These are phyloP conservation scores for Lamprologus lemairii DNA, from an alignment of 2,113 vertebrate genomes.

Conservation along the genomic window DNA sequence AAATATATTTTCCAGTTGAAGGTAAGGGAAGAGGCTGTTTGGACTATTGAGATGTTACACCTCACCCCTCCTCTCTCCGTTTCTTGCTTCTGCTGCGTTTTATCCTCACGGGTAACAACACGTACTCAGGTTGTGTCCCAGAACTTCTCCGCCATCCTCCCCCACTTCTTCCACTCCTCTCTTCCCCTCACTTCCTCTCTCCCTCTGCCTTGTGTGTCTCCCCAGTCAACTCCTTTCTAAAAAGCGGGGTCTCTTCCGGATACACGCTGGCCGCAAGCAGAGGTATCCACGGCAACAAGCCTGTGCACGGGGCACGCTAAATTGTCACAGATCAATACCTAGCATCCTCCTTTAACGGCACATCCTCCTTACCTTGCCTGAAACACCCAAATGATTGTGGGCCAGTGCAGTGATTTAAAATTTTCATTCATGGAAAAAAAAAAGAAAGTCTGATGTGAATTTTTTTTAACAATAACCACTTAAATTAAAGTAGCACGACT, in stretches of 20 bases:
- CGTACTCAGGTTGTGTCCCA: constrained; percentile 16
- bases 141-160: not conserved
- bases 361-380: constrained; percentile 21
- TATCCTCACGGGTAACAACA: not conserved
- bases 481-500: not conserved
- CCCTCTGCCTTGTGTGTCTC: constrained; percentile 84
- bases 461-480: not conserved
- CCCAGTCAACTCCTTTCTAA: constrained; percentile 90
- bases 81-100: not conserved
- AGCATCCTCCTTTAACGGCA: not conserved
- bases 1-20: not conserved
- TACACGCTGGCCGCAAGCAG: constrained; percentile 91
- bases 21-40: not conserved
- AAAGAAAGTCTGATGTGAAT: not conserved
- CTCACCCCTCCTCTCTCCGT: not conserved
- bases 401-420: not conserved
- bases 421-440: not conserved
- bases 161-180: not conserved
- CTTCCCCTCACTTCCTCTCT: constrained; percentile 68
- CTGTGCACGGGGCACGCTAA: constrained; percentile 69
- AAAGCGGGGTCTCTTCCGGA: constrained; percentile 97
- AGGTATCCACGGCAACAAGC: constrained; percentile 81
- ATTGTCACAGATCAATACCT: not conserved
- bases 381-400: constrained; percentile 51
- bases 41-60: constrained; percentile 38